Evolutionary conservation across 2,113 vertebrate species (phyloP).

Genomic region (Carollia perspicillata): DNA sequence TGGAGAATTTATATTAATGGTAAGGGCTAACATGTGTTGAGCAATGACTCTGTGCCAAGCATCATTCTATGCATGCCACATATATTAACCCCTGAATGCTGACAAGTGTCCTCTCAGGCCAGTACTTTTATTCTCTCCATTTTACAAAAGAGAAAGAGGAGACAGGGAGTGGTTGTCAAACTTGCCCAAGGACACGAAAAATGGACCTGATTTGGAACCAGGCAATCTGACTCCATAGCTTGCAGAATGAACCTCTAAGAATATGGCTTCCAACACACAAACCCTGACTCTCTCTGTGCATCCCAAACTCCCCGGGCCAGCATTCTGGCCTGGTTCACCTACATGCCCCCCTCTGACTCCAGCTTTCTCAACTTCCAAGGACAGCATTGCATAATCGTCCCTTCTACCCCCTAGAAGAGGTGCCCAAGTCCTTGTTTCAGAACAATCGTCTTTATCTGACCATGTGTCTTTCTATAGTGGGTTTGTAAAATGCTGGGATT

Average conservation of each 20-base stretch:
- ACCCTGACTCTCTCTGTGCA: neutral
- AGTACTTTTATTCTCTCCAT: neutral
- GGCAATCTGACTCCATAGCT: neutral
- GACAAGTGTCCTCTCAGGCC: neutral
- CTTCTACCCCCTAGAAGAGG: neutral
- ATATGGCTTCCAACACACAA: neutral
- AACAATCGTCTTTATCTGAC: neutral
- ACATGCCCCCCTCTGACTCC: neutral
- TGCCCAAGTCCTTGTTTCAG: neutral
- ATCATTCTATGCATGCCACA: neutral
- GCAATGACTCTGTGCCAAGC: neutral
- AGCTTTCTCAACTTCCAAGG: neutral
- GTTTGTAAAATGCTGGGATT: neutral
- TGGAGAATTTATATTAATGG: neutral
- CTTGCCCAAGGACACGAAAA: neutral
- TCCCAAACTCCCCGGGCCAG: neutral
- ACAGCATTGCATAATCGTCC: fast-evolving
- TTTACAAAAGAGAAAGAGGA: neutral
- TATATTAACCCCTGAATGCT: neutral
- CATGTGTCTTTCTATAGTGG: neutral
- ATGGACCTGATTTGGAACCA: neutral
- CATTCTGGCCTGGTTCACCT: neutral
- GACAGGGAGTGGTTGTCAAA: neutral
- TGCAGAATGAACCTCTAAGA: neutral
- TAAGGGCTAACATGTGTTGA: neutral